Conservation (phyloP, 2,113 vertebrate species). For the Perognathus longimembris region DNA sequence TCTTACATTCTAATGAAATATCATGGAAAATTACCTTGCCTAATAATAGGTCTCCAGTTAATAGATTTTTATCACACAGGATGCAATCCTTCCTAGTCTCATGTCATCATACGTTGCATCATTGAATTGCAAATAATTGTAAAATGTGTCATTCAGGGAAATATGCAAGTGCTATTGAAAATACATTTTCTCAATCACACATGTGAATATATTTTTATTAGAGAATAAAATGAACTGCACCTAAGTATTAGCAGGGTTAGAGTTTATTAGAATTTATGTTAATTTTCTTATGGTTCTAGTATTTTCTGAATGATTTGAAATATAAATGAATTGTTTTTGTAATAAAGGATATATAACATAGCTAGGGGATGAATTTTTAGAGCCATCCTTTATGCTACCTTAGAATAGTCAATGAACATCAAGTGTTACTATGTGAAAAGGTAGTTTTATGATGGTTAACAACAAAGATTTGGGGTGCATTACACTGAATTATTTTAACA, state of each 20-base stretch:
- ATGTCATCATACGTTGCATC: background rate
- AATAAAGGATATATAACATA: constrained; percentile 11
- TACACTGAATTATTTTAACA: constrained; percentile 7
- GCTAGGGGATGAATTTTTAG: background rate
- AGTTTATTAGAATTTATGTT: constrained; percentile 2
- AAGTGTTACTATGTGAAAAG: constrained; percentile 55
- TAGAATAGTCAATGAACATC: background rate
- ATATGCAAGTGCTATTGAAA: background rate
- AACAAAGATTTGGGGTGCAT: constrained; percentile 20
- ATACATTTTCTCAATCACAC: background rate
- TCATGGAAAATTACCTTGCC: background rate
- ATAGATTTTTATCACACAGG: background rate
- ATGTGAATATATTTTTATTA: constrained; percentile 37
- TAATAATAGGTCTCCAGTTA: background rate
- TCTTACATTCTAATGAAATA: background rate
- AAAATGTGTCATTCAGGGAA: background rate
- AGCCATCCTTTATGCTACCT: background rate
- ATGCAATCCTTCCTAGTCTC: background rate
- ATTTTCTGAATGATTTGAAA: background rate
- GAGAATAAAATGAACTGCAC: background rate
- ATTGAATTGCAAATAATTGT: constrained; percentile 43
- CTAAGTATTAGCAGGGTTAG: background rate
- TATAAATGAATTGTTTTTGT: constrained; percentile 15
- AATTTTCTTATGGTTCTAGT: background rate
- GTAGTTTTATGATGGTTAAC: background rate